Percentiles rank a stretch among this genome's conserved stretches.
These are phyloP conservation scores for Ptilodon capucinus DNA, from an alignment of 2,888 invertebrate species.

Conservation along the genomic window DNA sequence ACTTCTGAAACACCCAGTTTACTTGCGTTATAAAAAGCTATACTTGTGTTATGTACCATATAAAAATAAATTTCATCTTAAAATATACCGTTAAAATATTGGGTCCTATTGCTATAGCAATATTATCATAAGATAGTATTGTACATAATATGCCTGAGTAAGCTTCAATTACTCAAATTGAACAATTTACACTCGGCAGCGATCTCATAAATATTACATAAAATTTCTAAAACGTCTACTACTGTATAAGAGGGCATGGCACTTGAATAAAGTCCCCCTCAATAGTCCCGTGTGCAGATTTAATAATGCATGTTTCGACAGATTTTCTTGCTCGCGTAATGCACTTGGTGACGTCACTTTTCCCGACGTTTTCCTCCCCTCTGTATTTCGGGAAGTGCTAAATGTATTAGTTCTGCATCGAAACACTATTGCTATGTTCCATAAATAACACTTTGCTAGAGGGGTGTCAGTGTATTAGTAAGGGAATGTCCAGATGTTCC, in stretches of 20 bases:
- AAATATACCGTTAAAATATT: too few species aligned
- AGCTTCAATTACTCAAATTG: neutral
- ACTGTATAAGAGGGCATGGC: conserved; percentile 20
- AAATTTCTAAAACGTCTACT: conserved; percentile 24
- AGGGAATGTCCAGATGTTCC: conserved; percentile 33
- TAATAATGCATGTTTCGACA: conserved; percentile 40
- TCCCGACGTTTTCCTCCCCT: conserved; percentile 35
- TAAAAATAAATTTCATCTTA: too few species aligned
- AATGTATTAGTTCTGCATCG: conserved; percentile 63
- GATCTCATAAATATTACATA: conserved; percentile 12
- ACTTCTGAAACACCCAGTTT: too few species aligned
- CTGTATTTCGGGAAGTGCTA: conserved; percentile 50
- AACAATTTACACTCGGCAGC: neutral
- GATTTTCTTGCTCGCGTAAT: conserved; percentile 33
- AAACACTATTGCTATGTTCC: conserved; percentile 42
- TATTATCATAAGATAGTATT: too few species aligned
- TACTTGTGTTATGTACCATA: too few species aligned
- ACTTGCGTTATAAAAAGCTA: too few species aligned
- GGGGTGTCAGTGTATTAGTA: conserved; percentile 24
- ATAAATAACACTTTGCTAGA: conserved; percentile 49
- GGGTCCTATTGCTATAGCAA: too few species aligned
- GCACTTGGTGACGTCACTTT: conserved; percentile 34
- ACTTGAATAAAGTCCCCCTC: conserved; percentile 25
- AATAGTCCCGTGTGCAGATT: conserved; percentile 28
- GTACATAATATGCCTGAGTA: too few species aligned